phyloP scores from a whole-genome alignment of 1,140 invertebrate species.

The Platyura marginata region DNA sequence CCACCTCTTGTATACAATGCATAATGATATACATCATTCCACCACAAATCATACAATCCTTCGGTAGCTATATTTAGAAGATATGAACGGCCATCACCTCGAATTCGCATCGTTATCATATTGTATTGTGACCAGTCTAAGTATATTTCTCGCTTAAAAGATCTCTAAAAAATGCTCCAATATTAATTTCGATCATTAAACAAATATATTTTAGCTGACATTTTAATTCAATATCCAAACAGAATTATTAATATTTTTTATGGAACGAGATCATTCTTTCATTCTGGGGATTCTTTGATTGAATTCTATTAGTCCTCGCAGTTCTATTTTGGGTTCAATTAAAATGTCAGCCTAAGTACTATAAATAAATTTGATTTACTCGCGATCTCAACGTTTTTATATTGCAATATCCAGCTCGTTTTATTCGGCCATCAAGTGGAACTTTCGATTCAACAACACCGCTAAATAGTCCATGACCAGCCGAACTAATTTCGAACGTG shows the following conservation, averaged over 20 bases:
- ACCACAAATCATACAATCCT: constrained; percentile 56
- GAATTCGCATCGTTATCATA: constrained; percentile 53
- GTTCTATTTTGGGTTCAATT: too few species aligned
- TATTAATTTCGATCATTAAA: neutral
- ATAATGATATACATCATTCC: constrained; percentile 72
- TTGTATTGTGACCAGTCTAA: constrained; percentile 65
- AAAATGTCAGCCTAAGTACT: too few species aligned
- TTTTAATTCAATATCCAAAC: too few species aligned
- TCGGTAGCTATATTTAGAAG: constrained; percentile 51
- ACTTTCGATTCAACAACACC: constrained; percentile 48
- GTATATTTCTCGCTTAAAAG: constrained; percentile 52
- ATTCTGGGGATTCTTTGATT: too few species aligned
- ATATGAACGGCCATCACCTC: constrained; percentile 85
- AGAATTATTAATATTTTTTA: neutral
- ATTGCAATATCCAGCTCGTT: constrained; percentile 58
- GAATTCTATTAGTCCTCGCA: too few species aligned
- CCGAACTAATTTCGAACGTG: constrained; percentile 36
- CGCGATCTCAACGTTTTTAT: constrained; percentile 41
- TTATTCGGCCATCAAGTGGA: constrained; percentile 61
- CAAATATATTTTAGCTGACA: too few species aligned
- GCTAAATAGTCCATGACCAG: constrained; percentile 56
- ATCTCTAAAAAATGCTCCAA: constrained; percentile 35
- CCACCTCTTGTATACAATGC: constrained; percentile 80
- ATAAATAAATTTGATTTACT: too few species aligned
- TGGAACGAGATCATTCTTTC: neutral